Evolutionary conservation across 2,113 vertebrate genomes (phyloP).

Genomic region (Leuciscus idus): DNA sequence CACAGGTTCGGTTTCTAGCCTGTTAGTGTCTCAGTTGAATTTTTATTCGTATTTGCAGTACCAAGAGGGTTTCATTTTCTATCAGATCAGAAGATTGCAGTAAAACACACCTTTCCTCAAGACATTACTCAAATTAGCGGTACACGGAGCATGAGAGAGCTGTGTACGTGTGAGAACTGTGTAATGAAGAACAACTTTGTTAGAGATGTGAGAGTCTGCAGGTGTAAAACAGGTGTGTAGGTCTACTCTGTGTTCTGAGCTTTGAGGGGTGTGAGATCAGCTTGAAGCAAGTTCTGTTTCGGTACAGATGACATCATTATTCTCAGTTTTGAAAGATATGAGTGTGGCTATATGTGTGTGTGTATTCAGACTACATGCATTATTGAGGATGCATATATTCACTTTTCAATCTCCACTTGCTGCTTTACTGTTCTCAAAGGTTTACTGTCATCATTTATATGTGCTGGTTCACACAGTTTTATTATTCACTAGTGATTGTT

Average conservation of each 20-base stretch:
- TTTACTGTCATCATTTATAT: neutral
- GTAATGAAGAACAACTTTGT: constrained; percentile 9
- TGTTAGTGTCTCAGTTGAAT: neutral
- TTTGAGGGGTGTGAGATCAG: constrained; percentile 7
- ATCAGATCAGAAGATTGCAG: constrained; percentile 18
- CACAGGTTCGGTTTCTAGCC: neutral
- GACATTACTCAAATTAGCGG: constrained; percentile 15
- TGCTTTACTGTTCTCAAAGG: neutral
- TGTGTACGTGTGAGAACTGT: constrained; percentile 11
- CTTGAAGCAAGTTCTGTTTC: neutral
- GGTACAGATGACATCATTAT: constrained; percentile 27
- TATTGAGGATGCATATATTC: constrained; percentile 2
- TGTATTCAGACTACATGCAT: neutral
- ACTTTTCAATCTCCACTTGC: neutral
- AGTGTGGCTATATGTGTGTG: neutral
- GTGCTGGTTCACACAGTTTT: neutral
- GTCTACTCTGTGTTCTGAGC: neutral
- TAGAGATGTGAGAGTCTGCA: neutral
- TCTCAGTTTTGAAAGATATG: neutral
- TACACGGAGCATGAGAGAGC: neutral
- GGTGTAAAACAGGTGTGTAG: constrained; percentile 25
- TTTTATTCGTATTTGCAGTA: neutral
- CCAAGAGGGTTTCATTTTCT: neutral
- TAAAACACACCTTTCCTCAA: neutral
- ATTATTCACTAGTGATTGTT: neutral